Conservation (phyloP, 1,140 invertebrate species). For the Drosophila obscura region DNA sequence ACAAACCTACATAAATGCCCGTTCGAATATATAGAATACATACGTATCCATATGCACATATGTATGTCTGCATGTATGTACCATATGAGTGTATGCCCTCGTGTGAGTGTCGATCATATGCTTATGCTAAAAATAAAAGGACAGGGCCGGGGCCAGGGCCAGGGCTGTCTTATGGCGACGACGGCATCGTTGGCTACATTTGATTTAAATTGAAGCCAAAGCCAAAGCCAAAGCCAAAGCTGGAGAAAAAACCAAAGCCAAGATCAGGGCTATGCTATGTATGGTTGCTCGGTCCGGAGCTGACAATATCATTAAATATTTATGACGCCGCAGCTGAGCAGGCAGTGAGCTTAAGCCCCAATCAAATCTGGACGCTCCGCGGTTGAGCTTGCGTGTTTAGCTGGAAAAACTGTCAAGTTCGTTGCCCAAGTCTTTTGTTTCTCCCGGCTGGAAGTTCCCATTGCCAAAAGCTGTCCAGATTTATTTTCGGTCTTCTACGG, state of each 20-base stretch:
- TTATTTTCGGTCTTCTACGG: too few species aligned
- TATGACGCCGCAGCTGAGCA: slow-evolving; percentile 67
- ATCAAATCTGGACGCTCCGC: slow-evolving; percentile 48
- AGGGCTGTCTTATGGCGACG: slow-evolving; percentile 44
- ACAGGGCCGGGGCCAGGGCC: slow-evolving; percentile 37
- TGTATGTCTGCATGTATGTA: neutral
- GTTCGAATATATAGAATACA: neutral
- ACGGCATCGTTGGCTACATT: slow-evolving; percentile 69
- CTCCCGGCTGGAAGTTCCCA: neutral
- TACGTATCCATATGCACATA: too few species aligned
- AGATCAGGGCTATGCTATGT: slow-evolving; percentile 57
- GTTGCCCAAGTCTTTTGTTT: slow-evolving; percentile 65
- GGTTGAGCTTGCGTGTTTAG: slow-evolving; percentile 41
- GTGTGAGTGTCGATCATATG: slow-evolving; percentile 67
- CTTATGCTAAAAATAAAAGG: slow-evolving; percentile 74
- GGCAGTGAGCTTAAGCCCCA: slow-evolving; percentile 42
- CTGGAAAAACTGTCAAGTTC: slow-evolving; percentile 72
- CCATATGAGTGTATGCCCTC: slow-evolving; percentile 4
- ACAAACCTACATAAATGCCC: slow-evolving; percentile 30
- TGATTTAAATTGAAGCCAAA: slow-evolving; percentile 79
- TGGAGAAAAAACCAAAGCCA: slow-evolving; percentile 14
- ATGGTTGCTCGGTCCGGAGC: slow-evolving; percentile 41
- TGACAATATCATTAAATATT: slow-evolving; percentile 79
- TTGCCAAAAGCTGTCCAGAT: too few species aligned
- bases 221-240: slow-evolving; percentile 18